Base-by-base conservation (phyloP, 2,888 invertebrate genomes). In the Cremastinae sp. region DNA sequence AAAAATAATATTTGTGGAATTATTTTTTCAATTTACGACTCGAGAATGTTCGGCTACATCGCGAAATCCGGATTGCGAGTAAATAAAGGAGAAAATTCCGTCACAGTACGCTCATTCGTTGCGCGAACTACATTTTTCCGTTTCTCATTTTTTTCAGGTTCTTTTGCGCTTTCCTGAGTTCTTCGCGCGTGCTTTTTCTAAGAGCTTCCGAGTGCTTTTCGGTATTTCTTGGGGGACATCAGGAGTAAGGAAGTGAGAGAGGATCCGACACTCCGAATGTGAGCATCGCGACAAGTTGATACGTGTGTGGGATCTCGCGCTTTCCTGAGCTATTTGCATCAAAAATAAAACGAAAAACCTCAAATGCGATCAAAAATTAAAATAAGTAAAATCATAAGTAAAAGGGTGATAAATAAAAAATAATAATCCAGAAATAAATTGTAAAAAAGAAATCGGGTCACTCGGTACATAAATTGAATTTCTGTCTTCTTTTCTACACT, bases 11-110 rank as follows among this genome's bases (percentile, higher is more conserved):
- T 5, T 28, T 2, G 28, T 28, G 5, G 5, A 61, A 43, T 20
- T 1, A 9, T 22, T 45, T 8, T 61, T 47, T 14, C 28, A 16
- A 62, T 1, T n/a, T 53, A 22, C 20, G 10, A n/a, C 59, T n/a
- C n/a, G 37, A 47, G 2, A 47, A 22, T 14, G 37, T 41, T 14
- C 47, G 14, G 5, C n/a, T n/a, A 10, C 12, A n/a, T 22, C 9
- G 49, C 59, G 61, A 55, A 65, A 59, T 35, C 35, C 41, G 55
- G 35, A 18, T 64, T 58, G 41, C 18, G 39, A 53, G 39, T 61
- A 59, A 75, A 61, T 70, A 75, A 59, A 18, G 12, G 9, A 41
- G 47, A 39, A 49, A 55, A 55, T 58, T 59, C 65, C 12, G 51
- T 58, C 66, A 55, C 39, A 22, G 56, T 75, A 66, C 66, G 35